phyloP scores from a whole-genome alignment of 2,888 invertebrate genomes.

The Lithophane semibrunnea region DNA sequence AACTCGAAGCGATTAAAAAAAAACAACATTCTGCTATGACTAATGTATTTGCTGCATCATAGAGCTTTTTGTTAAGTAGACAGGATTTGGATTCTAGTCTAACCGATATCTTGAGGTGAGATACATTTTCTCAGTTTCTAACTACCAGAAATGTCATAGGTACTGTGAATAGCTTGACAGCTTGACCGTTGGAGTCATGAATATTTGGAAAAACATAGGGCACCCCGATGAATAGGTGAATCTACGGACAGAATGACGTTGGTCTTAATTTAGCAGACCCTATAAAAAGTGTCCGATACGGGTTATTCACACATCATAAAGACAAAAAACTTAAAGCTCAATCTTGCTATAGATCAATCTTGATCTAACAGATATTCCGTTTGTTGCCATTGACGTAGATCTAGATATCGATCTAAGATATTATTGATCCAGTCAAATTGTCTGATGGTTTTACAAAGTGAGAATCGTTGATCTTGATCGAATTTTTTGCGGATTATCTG shows the following conservation, averaged over 20 bases:
- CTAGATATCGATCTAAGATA: conserved; percentile 44
- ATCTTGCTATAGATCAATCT: conserved; percentile 42
- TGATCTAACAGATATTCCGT: conserved; percentile 25
- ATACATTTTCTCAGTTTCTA: neutral
- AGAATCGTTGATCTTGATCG: conserved; percentile 22
- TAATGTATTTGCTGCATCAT: neutral
- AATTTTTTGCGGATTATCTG: conserved; percentile 40
- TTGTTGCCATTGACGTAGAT: conserved; percentile 27
- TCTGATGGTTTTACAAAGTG: conserved; percentile 35
- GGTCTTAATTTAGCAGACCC: neutral
- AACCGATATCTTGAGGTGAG: neutral
- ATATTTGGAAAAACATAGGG: neutral
- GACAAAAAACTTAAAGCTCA: conserved; percentile 23
- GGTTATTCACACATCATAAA: conserved; percentile 6
- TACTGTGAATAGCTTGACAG: neutral
- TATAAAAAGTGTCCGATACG: neutral
- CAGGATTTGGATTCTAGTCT: neutral
- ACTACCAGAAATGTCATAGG: neutral
- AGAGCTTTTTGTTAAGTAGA: neutral
- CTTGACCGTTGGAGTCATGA: too few species aligned
- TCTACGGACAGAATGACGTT: neutral
- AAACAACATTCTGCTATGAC: neutral
- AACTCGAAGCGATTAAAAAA: neutral
- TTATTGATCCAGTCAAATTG: conserved; percentile 31
- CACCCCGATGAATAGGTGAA: neutral